Base-by-base conservation (phyloP, 30 jellyfish, hydroid and myxozoan genomes). In the Haliclystus octoradiatus region DNA sequence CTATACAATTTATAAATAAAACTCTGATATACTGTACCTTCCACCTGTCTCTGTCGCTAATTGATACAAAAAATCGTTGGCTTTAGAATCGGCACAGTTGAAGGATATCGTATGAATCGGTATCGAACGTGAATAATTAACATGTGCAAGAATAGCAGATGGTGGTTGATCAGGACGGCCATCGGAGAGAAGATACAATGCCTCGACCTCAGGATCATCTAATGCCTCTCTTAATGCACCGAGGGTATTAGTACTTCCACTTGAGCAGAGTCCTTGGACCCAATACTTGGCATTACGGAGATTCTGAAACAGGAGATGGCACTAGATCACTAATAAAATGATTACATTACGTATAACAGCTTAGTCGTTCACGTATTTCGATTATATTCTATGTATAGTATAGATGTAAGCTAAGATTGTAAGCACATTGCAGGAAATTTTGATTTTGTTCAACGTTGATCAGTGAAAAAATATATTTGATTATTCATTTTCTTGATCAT, bases 141-240 rank as follows among this genome's bases (percentile, higher is more conserved):
- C 72, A 26, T 82, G 99, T 5, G 95, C 90, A 50, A 91, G 84
- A 47, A 91, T 92, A 46, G 88, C 74, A 4, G 81, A 72, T 2
- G 95, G 94, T 25, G 92, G 92, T 95, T 91, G 95, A 71, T 91
- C 95, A 2, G 99, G 99, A 26, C 94, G 71, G 24, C 95, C 99
- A 71, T 91, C 95, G 26, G 99, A 65, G 67, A 91, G 73, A 26
- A 91, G 77, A 68, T 91, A 91, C 26, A 91, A 79, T 15, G 88
- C 99, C 28, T 82, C 83, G 26, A 77, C 89, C 49, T 78, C 94
- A 2, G 81, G 31, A 47, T 83, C 88, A 49, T 72, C 80, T 32
- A 83, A 52, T 1, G 94, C 94, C 34, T 81, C 47, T 40, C 77
- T 75, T 46, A 91, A 52, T 24, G 95, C 99, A 12, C 89, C 94